Evolutionary conservation across 2,888 invertebrate genomes (phyloP), one percentile per base, ranked within the genome.

Genomic region (Amiota mariae): DNA sequence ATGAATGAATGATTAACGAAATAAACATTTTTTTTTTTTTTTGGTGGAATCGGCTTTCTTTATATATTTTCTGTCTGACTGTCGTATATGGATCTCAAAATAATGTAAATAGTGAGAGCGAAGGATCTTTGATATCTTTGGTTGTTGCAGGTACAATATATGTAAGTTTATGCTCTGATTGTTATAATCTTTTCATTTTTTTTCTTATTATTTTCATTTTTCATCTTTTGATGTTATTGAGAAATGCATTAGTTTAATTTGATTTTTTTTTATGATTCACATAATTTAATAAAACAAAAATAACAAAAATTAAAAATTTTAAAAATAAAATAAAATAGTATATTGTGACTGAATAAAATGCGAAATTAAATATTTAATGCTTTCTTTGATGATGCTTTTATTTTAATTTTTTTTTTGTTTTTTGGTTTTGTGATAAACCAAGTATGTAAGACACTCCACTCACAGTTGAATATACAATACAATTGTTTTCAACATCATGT

Each of bases 81-180:
- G 63, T 75, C n/a, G 76, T 72, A 72, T 74, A 70, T 78, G 75
- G 72, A 75, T 72, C 76, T 63, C 63, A 46, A 63, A 46, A 46
- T 63, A 18, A 68, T 36, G 36, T 36, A 36, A 36, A 36, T 36
- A 36, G 36, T 36, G 20, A 51, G 51, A 68, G 67, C 67, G 67
- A 68, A 68, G 67, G 67, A 68, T 54, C 12, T 64, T 24, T 8
- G 47, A 15, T 64, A 78, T 75, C 79, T 89, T 90, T 88, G 90
- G 90, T 90, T 90, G 90, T 89, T 90, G 89, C 88, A 87, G 88
- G 87, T 84, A 82, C 79, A 82, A 81, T 80, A 24, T 24, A 81
- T 80, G 3, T 24, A 24, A 24, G 75, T 79, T 74, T 48, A 74
- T 79, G 75, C 61, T 78, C 75, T 56, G 56, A 75, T 78, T 75